A percentile compares a stretch with the other conserved stretches of the same genome.
These are phyloP conservation scores for Eulemur rubriventer DNA, from an alignment of 2,797 vertebrate species.

Conservation along the genomic window DNA sequence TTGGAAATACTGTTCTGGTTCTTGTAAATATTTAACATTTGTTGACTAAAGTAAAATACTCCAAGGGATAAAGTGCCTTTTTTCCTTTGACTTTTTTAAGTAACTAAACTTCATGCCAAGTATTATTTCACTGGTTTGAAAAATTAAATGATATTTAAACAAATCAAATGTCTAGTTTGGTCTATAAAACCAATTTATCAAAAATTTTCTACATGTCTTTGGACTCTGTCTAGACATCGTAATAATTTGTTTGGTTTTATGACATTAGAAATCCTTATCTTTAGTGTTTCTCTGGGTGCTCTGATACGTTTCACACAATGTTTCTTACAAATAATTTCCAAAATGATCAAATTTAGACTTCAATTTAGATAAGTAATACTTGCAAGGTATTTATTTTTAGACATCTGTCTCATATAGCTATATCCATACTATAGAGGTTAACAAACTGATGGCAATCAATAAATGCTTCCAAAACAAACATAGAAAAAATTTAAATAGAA, in stretches of 20 bases:
- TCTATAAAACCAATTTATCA: neutral
- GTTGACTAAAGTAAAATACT: neutral
- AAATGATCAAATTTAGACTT: slow-evolving; percentile 56
- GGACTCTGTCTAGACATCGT: slow-evolving; percentile 40
- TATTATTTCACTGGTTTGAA: slow-evolving; percentile 36
- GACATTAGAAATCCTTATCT: neutral
- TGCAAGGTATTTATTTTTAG: slow-evolving; percentile 32
- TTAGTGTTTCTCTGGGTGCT: neutral
- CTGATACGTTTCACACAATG: neutral
- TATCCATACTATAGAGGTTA: neutral
- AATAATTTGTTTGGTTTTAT: slow-evolving; percentile 12
- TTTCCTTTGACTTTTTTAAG: neutral
- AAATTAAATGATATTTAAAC: slow-evolving; percentile 17
- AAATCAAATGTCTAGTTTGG: neutral
- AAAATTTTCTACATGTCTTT: neutral
- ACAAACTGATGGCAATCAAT: neutral
- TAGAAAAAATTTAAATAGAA: slow-evolving; percentile 1
- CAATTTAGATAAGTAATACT: neutral
- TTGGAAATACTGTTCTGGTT: neutral
- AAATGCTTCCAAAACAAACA: slow-evolving; percentile 43
- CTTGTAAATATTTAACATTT: slow-evolving; percentile 23
- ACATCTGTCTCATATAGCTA: neutral
- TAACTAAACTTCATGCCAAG: neutral
- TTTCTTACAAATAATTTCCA: slow-evolving; percentile 30
- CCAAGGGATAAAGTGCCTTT: neutral